Evolutionary conservation across 2,888 invertebrate genomes (phyloP).

Genomic region (Yponomeuta malinellus): DNA sequence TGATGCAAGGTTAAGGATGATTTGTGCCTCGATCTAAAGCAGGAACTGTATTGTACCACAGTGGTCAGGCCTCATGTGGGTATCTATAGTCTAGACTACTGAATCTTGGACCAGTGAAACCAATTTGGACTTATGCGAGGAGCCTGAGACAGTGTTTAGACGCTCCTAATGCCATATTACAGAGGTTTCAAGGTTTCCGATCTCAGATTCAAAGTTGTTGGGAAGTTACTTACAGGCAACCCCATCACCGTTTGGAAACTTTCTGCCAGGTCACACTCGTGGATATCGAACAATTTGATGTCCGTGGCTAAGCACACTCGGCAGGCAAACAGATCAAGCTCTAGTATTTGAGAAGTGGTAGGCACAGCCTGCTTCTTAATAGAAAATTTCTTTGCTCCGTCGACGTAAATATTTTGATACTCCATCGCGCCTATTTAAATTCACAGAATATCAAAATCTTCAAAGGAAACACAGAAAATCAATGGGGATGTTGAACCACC

Average conservation of each 20-base stretch:
- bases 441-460: not conserved
- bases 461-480: not conserved
- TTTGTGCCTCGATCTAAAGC: too few relatives aligned
- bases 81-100: too few relatives aligned
- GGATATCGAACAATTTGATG: constrained; percentile 45
- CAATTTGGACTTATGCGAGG: too few relatives aligned
- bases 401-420: not conserved
- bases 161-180: too few relatives aligned
- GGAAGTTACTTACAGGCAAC: not conserved
- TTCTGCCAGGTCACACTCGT: constrained; percentile 34
- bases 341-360: not conserved
- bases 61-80: too few relatives aligned
- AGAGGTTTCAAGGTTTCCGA: too few relatives aligned
- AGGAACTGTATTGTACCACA: too few relatives aligned
- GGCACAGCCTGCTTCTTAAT: not conserved
- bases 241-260: constrained; percentile 32
- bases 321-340: constrained; percentile 33
- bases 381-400: not conserved
- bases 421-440: not conserved
- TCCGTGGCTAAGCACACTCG: constrained; percentile 48
- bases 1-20: too few relatives aligned
- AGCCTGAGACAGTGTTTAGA: too few relatives aligned
- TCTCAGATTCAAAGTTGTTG: too few relatives aligned
- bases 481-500: not conserved
- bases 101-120: too few relatives aligned